Conservation (phyloP, 2,888 invertebrate genomes). For the Parthenolecanium corni region DNA sequence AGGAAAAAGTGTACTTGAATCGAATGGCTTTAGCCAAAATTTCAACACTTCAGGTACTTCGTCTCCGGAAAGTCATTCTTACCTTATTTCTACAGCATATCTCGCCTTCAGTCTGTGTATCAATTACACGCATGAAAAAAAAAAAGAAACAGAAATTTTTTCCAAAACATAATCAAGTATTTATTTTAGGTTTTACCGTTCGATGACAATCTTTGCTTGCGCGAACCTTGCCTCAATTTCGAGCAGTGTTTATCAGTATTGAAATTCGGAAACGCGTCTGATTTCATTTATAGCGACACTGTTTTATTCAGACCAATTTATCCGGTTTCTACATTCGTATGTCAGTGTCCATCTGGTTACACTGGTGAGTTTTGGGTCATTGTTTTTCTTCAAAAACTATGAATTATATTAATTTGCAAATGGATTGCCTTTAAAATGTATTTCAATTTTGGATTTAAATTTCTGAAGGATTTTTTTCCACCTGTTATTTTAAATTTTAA, state of each 20-base stretch:
- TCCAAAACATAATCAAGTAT: too few relatives aligned
- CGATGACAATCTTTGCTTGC: slow-evolving; percentile 89
- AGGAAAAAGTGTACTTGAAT: slow-evolving; percentile 88
- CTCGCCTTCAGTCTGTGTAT: too few relatives aligned
- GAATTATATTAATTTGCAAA: not conserved
- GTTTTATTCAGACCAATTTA: slow-evolving; percentile 89
- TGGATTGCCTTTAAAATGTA: not conserved
- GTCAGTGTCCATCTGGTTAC: slow-evolving; percentile 82
- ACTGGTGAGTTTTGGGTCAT: slow-evolving; percentile 48
- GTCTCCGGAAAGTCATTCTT: not conserved
- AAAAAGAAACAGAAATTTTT: too few relatives aligned
- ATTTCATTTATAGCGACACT: slow-evolving; percentile 75
- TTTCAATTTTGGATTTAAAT: too few relatives aligned
- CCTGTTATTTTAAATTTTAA: too few relatives aligned
- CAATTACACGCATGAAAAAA: too few relatives aligned
- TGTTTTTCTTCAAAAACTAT: too few relatives aligned
- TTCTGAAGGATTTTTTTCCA: too few relatives aligned
- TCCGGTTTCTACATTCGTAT: slow-evolving; percentile 86
- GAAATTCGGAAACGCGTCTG: slow-evolving; percentile 84
- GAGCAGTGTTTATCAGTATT: slow-evolving; percentile 84
- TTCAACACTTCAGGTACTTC: slow-evolving; percentile 64
- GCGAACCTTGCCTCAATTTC: slow-evolving; percentile 88
- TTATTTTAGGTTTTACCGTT: slow-evolving; percentile 73
- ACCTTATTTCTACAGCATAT: too few relatives aligned
- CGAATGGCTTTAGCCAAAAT: slow-evolving; percentile 72